Base-by-base conservation (phyloP, 2,888 invertebrate genomes). In the Orchesellides sinensis region DNA sequence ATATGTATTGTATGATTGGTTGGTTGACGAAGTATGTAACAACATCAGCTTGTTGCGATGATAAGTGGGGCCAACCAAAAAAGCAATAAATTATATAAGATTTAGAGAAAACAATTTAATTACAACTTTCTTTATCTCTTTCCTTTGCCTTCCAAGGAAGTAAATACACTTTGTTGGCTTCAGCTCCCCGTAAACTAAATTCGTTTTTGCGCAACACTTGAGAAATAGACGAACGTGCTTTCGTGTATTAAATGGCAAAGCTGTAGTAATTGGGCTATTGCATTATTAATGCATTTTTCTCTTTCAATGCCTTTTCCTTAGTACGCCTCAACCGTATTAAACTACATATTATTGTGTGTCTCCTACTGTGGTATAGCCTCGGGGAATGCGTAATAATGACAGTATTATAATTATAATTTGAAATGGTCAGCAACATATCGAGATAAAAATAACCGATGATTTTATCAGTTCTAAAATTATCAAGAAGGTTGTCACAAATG, bases 51-150 rank as follows among this genome's bases (percentile, higher is more conserved):
- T 80, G 80, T 80, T 80, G 80, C 80, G 66, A 80, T 80, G 80
- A 80, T 80, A 80, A 80, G 72, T 80, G 72, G 66, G 66, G 45
- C 54, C 52, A 56, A 45, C 59, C 65, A 59, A 66, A 65, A 40
- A 65, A 66, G 52, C 81, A 14, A 81, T 81, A 81, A 81, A 81
- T 81, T 81, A 81, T 81, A 66, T 47, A 68, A 45, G 45, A 66
- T 72, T 72, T 80, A 52, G 70, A 35, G 61, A 66, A 73, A 74
- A 74, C 81, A 81, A 81, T 81, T 81, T 81, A 81, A 81, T 81
- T 81, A 74, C 73, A 81, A 49, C 68, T 81, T 81, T 74, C 68
- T 59, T 73, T 72, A 72, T 65, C 72, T 45, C 49, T 29, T 25
- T 56, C 17, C 45, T 47, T 66, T n/a, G 19, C 21, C 52, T 27